phyloP scores from a whole-genome alignment of 2,113 vertebrate species.

The Corythornis cristatus region DNA sequence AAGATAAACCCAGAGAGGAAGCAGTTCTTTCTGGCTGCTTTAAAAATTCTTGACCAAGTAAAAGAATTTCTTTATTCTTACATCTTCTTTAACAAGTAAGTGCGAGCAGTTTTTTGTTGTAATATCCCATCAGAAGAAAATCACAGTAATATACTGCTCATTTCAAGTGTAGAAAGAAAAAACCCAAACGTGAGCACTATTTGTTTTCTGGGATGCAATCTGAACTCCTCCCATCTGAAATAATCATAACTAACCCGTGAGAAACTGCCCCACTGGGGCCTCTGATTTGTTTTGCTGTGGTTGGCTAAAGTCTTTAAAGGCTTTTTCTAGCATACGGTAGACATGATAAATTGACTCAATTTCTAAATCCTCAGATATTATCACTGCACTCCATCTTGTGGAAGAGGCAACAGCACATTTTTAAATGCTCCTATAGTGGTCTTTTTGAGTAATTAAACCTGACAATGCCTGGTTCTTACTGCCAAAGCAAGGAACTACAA shows the following conservation, averaged over 20 bases:
- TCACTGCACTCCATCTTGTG: constrained; percentile 58
- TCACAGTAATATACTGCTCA: not conserved
- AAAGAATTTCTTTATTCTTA: not conserved
- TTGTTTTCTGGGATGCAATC: not conserved
- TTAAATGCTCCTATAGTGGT: not conserved
- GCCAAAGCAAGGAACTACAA: not conserved
- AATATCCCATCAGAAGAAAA: not conserved
- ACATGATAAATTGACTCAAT: constrained; percentile 11
- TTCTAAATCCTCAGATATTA: constrained; percentile 42
- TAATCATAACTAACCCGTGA: not conserved
- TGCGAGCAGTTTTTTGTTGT: not conserved
- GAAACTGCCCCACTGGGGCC: not conserved
- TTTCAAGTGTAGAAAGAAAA: not conserved
- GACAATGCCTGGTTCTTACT: not conserved
- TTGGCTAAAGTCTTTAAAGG: not conserved
- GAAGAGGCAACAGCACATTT: constrained; percentile 36
- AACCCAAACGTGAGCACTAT: not conserved
- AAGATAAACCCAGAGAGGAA: not conserved
- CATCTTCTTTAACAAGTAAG: not conserved
- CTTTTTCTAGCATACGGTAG: not conserved
- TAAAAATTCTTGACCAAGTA: not conserved
- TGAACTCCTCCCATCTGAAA: not conserved
- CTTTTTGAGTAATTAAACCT: constrained; percentile 16
- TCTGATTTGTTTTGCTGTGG: not conserved
- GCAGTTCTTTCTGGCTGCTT: not conserved